Evolutionary conservation across 1,140 invertebrate genomes (phyloP).

Genomic region (Drosophila repleta): DNA sequence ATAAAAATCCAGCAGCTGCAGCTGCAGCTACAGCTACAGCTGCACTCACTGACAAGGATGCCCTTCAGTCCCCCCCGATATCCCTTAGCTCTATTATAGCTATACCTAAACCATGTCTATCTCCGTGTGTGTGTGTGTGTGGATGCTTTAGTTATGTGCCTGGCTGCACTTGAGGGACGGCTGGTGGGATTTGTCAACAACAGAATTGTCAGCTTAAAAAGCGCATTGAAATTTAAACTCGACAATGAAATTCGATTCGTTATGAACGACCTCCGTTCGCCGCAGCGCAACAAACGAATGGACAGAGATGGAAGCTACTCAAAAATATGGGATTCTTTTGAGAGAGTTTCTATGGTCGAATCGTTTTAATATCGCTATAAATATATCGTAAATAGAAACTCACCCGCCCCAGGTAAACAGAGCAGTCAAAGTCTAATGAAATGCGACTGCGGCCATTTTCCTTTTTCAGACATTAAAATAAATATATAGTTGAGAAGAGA

Average conservation of each 20-base stretch:
- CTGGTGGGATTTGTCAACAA: conserved; percentile 17
- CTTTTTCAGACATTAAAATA: not conserved
- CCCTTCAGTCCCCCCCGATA: not conserved
- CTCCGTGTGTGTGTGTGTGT: not conserved
- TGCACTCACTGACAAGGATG: not conserved
- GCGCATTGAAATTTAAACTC: conserved; percentile 21
- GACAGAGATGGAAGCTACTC: too few species aligned
- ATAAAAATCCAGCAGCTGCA: conserved; percentile 56
- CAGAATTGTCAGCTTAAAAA: conserved; percentile 35
- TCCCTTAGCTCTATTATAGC: not conserved
- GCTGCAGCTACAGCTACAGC: conserved; percentile 18
- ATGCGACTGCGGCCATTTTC: not conserved
- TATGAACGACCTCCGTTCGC: not conserved
- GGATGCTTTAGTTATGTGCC: conserved; percentile 18
- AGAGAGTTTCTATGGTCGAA: not conserved
- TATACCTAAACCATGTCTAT: conserved; percentile 6
- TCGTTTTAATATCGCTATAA: not conserved
- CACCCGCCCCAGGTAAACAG: too few species aligned
- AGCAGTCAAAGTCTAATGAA: not conserved
- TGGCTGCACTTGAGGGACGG: conserved; percentile 22
- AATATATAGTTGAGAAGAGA: too few species aligned
- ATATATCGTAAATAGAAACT: not conserved
- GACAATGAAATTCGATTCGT: conserved; percentile 17
- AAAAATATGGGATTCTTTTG: not conserved
- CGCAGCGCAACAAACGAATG: not conserved